phyloP scores from a whole-genome alignment of 2,113 vertebrate species.

The Myotis lucifugus region DNA sequence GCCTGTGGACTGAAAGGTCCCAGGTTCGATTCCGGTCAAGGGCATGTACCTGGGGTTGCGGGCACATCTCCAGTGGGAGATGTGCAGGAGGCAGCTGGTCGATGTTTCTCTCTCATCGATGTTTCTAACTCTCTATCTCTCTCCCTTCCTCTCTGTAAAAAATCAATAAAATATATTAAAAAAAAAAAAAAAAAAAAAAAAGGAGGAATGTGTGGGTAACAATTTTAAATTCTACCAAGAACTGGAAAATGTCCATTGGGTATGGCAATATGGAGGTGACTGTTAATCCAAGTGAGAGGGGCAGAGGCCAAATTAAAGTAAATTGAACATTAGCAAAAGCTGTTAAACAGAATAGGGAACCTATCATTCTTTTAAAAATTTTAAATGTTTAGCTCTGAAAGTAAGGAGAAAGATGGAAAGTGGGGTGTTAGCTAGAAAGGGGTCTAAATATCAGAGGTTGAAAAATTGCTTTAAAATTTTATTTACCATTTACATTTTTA shows the following conservation, averaged over 20 bases:
- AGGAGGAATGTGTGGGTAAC: neutral
- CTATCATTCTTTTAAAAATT: neutral
- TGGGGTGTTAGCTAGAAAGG: neutral
- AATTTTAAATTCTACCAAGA: neutral
- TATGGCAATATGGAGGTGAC: neutral
- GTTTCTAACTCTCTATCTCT: no score
- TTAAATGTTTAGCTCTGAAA: neutral
- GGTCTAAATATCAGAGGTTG: neutral
- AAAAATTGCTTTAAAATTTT: neutral
- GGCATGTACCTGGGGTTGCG: no score
- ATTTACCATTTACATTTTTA: neutral
- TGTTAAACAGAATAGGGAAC: neutral
- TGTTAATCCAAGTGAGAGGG: neutral
- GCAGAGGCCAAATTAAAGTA: neutral
- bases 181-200: no score
- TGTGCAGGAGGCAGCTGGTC: no score
- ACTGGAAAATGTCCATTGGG: neutral
- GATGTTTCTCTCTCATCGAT: no score
- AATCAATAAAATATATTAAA: no score
- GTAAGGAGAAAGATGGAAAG: neutral
- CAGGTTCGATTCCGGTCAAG: no score
- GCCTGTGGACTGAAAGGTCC: no score
- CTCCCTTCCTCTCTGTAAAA: no score
- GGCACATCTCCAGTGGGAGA: no score
- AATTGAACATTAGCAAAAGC: neutral